phyloP scores from a whole-genome alignment of 2,888 invertebrate species.

The Drosophila antonietae region DNA sequence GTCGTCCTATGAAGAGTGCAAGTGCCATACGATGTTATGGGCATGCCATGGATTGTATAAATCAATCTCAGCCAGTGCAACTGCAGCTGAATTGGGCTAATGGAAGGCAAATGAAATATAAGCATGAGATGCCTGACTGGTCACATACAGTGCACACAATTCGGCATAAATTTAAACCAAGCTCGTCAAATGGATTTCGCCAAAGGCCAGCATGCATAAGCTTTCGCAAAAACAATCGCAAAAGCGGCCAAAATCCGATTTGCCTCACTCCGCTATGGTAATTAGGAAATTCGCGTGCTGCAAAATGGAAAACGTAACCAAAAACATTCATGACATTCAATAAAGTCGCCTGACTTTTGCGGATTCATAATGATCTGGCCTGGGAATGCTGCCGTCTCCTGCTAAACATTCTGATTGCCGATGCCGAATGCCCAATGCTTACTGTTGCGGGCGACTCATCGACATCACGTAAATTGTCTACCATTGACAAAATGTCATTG shows the following conservation, averaged over 20 bases:
- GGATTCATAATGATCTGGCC: slow-evolving; percentile 45
- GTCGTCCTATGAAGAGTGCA: slow-evolving; percentile 15
- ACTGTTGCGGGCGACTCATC: slow-evolving; percentile 21
- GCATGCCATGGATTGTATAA: slow-evolving; percentile 48
- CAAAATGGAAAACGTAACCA: slow-evolving; percentile 43
- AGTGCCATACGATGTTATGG: slow-evolving; percentile 20
- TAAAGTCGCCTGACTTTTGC: slow-evolving; percentile 19
- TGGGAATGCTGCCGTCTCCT: not conserved
- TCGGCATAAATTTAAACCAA: slow-evolving; percentile 10
- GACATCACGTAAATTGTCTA: slow-evolving; percentile 31
- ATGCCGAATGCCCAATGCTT: slow-evolving; percentile 20
- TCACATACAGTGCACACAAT: not conserved
- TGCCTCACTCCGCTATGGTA: slow-evolving; percentile 17
- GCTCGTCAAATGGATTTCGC: slow-evolving; percentile 1
- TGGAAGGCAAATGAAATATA: slow-evolving; percentile 45
- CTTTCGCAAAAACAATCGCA: slow-evolving; percentile 2
- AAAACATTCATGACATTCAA: slow-evolving; percentile 35
- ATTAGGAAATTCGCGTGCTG: slow-evolving; percentile 29
- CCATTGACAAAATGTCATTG: slow-evolving; percentile 51
- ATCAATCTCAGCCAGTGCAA: slow-evolving; percentile 57
- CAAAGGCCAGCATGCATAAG: slow-evolving; percentile 2
- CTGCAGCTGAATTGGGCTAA: slow-evolving; percentile 48
- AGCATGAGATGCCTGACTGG: slow-evolving; percentile 9
- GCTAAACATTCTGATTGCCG: slow-evolving; percentile 23
- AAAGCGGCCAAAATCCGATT: slow-evolving; percentile 13